Percentiles rank a stretch among this genome's conserved stretches.
phyloP scores from a whole-genome alignment of 2,888 invertebrate species.

The Crematogaster levior region DNA sequence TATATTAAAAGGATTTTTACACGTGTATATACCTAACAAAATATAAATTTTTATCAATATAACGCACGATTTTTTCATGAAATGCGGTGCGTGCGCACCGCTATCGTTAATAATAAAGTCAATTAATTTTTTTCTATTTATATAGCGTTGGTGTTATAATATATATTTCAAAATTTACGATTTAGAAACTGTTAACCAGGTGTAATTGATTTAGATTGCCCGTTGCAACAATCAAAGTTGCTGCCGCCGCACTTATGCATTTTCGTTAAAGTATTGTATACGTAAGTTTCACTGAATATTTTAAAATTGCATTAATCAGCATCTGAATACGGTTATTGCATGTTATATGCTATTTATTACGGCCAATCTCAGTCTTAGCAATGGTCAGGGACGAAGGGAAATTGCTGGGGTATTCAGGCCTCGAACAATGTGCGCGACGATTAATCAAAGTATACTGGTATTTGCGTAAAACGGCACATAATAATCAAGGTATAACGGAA shows the following conservation, averaged over 20 bases:
- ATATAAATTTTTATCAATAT: neutral
- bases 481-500: conserved; percentile 29
- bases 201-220: neutral
- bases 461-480: conserved; percentile 42
- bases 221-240: neutral
- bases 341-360: conserved; percentile 32
- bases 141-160: neutral
- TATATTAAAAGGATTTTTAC: neutral
- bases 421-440: conserved; percentile 33
- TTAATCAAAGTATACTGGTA: conserved; percentile 39
- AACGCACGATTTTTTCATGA: neutral
- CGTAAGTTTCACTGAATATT: neutral
- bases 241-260: neutral
- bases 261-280: neutral
- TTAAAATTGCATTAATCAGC: conserved; percentile 8
- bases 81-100: neutral
- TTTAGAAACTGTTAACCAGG: neutral
- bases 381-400: conserved; percentile 31
- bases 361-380: conserved; percentile 12
- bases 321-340: conserved; percentile 22
- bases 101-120: neutral
- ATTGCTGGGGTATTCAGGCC: conserved; percentile 8
- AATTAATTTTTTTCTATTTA: neutral
- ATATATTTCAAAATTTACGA: neutral
- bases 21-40: neutral